phyloP scores from a whole-genome alignment of 2,113 vertebrate species.

The Anoura caudifer region DNA sequence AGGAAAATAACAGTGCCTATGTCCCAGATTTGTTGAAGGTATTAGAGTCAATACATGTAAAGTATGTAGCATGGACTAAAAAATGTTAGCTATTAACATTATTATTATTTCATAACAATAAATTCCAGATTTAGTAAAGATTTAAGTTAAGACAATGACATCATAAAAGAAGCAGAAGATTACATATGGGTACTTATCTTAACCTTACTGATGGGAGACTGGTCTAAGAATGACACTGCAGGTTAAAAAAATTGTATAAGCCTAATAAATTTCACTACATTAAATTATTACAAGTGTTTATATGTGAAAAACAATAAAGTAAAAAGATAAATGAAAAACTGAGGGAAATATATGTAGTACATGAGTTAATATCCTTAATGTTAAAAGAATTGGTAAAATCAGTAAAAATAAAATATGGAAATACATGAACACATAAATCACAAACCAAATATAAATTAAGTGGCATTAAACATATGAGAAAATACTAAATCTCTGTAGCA shows the following conservation, averaged over 20 bases:
- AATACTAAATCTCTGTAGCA: background rate
- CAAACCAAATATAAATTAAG: conserved; percentile 19
- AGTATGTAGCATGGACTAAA: background rate
- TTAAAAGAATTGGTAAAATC: background rate
- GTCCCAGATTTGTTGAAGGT: background rate
- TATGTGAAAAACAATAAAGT: background rate
- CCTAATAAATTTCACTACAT: background rate
- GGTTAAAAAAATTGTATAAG: background rate
- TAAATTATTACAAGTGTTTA: background rate
- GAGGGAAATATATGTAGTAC: background rate
- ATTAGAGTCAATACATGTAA: background rate
- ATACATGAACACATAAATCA: background rate
- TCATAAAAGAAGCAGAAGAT: background rate
- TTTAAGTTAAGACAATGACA: background rate
- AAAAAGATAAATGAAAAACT: background rate
- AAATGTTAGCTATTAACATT: background rate
- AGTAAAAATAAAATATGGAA: background rate
- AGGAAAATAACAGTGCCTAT: background rate
- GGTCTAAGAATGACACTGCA: background rate
- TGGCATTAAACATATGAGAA: conserved; percentile 3
- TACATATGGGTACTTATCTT: background rate
- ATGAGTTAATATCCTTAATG: background rate
- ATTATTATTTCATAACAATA: background rate
- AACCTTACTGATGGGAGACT: background rate
- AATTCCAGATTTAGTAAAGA: background rate